A percentile compares a stretch with the other conserved stretches of the same genome.
Conservation (phyloP, 2,797 vertebrate species). For the Bradypus variegatus region DNA sequence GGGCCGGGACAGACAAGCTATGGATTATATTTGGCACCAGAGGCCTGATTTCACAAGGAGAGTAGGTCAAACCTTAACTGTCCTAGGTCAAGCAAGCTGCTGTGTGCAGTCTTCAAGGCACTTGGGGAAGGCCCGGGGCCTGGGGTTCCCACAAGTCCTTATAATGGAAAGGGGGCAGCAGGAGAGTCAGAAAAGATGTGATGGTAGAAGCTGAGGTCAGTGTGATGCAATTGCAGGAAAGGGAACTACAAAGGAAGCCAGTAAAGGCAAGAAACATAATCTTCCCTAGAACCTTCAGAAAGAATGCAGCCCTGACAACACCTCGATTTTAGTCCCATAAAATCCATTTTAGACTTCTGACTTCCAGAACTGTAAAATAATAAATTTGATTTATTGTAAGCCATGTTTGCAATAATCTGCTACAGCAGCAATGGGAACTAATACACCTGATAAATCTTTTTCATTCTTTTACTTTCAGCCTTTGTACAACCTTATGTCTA, state of each 20-base stretch:
- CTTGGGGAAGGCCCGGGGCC: no score
- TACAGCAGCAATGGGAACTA: neutral
- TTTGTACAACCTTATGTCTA: neutral
- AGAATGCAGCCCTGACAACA: neutral
- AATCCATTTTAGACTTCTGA: neutral
- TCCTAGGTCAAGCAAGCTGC: no score
- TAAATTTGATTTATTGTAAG: neutral
- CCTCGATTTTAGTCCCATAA: neutral
- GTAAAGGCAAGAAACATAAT: neutral
- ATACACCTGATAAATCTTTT: neutral
- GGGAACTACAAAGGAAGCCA: neutral
- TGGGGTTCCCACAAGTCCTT: no score
- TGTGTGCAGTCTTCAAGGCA: no score
- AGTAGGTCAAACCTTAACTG: no score
- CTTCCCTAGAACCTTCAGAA: neutral
- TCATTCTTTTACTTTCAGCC: neutral
- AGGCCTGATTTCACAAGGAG: no score
- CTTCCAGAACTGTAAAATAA: neutral
- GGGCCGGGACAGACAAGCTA: no score
- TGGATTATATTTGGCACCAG: no score
- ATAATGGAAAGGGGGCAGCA: no score
- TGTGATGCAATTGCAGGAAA: neutral
- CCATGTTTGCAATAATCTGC: neutral
- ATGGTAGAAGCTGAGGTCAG: neutral
- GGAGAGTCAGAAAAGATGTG: neutral